Evolutionary conservation across 2,888 invertebrate species (phyloP), one percentile per base, ranked within the genome.

Genomic region (Tetrapedia diversipes): DNA sequence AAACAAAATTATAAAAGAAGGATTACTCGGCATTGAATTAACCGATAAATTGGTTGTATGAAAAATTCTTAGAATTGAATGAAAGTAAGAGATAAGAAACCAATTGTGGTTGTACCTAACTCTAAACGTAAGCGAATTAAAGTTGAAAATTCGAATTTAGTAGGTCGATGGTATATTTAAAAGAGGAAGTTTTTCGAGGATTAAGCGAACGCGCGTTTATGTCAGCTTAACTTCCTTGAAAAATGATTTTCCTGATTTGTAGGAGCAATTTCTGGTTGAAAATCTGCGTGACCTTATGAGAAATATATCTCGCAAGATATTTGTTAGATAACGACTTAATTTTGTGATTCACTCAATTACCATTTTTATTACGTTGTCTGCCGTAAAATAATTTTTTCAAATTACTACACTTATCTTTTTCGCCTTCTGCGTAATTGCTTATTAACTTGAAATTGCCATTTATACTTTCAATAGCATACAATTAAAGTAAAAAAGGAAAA

Each of bases 81-180:
- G 4, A 32, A 22, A 14, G 32, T 16, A 53, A 37, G 16, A 41
- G n/a, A n/a, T n/a, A 29, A 22, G 24, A 45, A 53, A 22, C 54
- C 24, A 24, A 19, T 34, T 27, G 59, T 32, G 47, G 34, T 56
- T 63, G 24, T 45, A n/a, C 22, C 41, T 37, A n/a, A 19, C 27
- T 54, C 2, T 34, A 14, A 29, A 54, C 3, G 39, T 64, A 32
- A 67, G 51, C 4, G 34, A 51, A 60, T 49, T 45, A 27, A 73
- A 61, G 56, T 70, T 53, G 22, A 67, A 63, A 49, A 54, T 51
- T 29, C 19, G 10, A 60, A 24, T 47, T 22, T 10, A 60, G 11
- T 24, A 27, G 4, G 19, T 43, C 14, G 37, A 22, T 10, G 32
- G 24, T 41, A 24, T 57, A 39, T 60, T 54, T 51, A 54, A 57